Base-by-base conservation (phyloP, 64 coral and sea anemone species). In the Stichodactyla mertensii region DNA sequence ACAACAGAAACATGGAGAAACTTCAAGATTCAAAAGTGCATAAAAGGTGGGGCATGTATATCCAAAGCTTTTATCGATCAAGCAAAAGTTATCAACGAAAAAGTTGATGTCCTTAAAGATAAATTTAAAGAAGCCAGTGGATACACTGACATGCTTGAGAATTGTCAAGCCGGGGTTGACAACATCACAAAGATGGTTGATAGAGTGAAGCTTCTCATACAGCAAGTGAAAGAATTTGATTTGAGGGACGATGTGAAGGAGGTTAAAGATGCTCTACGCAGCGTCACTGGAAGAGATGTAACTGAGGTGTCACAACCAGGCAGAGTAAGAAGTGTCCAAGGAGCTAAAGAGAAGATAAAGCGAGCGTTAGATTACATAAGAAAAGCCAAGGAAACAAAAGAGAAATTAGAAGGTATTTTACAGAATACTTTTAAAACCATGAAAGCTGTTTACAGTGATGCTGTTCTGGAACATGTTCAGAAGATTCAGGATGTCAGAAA, bases 31-130 rank as follows among this genome's bases (percentile, higher is more conserved):
- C 95, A 94, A 9, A 93, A 94, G 55, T 98, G 95, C 69, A 82
- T 98, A 24, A 98, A 92, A 79, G 95, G 95, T 22, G 92, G 89
- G 7, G 86, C 87, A 7, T 98, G 95, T 70, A 86, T 98, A 52
- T 89, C 89, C 15, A 94, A 98, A 26, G 89, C 87, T 7, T 98
- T 98, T 31, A 94, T 85, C 7, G 57, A 98, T 18, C 95, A 98
- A 92, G 95, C 87, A n/a, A 93, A 89, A 60, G 87, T 27, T 20
- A 64, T 98, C 18, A 85, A 86, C 53, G 89, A 92, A 11, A 91
- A 89, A 6, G 18, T 86, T 1, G 61, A 89, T 27, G 52, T 80
- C n/a, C 15, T 94, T 14, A 89, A 87, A 55, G 51, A 78, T 7
- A 93, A 79, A 8, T 89, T 92, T n/a, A 54, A 78, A 60, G 90